Evolutionary conservation across 1,140 invertebrate species (phyloP).

Genomic region (Papilio helenus): DNA sequence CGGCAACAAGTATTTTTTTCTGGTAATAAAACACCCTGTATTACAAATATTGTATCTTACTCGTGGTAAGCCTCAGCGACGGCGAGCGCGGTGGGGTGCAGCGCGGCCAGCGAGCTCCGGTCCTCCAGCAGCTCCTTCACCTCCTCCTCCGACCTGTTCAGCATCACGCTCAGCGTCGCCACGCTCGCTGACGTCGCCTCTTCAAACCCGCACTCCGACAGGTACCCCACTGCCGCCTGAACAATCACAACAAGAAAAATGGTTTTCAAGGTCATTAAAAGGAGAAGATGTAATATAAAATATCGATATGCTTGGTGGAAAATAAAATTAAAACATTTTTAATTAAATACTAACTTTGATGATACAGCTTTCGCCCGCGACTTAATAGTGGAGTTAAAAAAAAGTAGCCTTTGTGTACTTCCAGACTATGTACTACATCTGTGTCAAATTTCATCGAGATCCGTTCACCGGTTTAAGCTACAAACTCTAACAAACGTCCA

Average conservation of each 20-base stretch:
- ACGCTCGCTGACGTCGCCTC: constrained; percentile 61
- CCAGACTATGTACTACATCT: no score
- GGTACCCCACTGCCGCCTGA: constrained; percentile 65
- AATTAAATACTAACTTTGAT: background rate
- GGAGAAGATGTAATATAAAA: no score
- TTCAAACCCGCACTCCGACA: constrained; percentile 72
- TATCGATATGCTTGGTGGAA: background rate
- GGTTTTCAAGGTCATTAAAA: no score
- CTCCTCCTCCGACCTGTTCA: constrained; percentile 63
- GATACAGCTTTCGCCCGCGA: background rate
- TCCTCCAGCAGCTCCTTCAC: constrained; percentile 55
- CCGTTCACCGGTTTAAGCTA: no score
- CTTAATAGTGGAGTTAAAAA: no score
- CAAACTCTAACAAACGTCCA: no score
- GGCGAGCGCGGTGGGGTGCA: constrained; percentile 59
- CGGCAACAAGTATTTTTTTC: no score
- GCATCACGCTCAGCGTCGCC: constrained; percentile 56
- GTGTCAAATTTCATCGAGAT: no score
- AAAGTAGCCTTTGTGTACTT: no score
- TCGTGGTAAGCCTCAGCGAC: constrained; percentile 63
- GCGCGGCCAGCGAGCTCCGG: constrained; percentile 34
- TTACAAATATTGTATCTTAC: constrained; percentile 52
- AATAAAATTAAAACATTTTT: background rate
- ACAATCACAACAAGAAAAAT: background rate
- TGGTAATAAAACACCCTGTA: background rate